Base-by-base conservation (phyloP, 2,888 invertebrate species). In the Lycaena phlaeas region DNA sequence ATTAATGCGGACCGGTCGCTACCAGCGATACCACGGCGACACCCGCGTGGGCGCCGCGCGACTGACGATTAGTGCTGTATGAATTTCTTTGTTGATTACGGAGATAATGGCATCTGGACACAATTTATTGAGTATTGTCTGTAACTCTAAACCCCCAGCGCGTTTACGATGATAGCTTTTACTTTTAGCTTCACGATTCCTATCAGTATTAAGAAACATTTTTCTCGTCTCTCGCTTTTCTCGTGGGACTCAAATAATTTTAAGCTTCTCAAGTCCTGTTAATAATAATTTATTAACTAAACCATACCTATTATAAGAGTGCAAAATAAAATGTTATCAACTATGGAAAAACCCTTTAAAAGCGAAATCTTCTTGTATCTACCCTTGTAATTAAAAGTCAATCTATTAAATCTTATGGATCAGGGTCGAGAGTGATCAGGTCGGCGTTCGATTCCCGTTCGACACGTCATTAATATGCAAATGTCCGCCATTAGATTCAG, bases 11-110 rank as follows among this genome's bases (percentile, higher is more conserved):
- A 54, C 60, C 57, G 59, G 57, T 59, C 60, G 54, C 56, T 53
- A 59, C 61, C 57, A 50, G 61, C n/a, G n/a, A n/a, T n/a, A n/a
- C n/a, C n/a, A 59, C 57, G 50, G 61, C n/a, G n/a, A n/a, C n/a
- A n/a, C n/a, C n/a, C n/a, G 70, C 68, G 78, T 75, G 64, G 76
- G 75, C 59, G 72, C 53, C 53, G 76, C 73, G 59, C 72, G 58
- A 42, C 38, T 41, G 50, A 48, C 48, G 51, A 46, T 45, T 45
- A 17, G 22, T 17, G 38, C 38, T 46, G 42, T 46, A 36, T 40
- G 34, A 34, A 34, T 34, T 34, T 34, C 34, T 38, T 34, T 40
- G 15, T 41, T 42, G 40, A 36, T 43, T 27, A 29, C 36, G 27
- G 31, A 31, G 27, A 30, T 38, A 30, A 12, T 42, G 25, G 27